Base-by-base conservation (phyloP, 1,140 invertebrate genomes). In the Brachionus rubens region DNA sequence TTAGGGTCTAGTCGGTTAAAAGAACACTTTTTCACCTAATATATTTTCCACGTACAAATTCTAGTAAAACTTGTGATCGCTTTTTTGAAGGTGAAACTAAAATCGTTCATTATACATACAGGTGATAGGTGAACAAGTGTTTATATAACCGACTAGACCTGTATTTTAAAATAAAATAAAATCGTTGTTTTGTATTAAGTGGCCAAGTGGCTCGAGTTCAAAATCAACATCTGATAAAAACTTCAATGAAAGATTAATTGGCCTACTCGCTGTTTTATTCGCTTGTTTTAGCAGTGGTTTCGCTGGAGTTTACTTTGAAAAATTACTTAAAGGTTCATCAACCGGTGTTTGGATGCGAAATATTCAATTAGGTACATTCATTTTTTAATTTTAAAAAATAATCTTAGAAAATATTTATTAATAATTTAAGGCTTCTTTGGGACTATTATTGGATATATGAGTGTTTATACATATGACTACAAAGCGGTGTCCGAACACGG, bases 261-360 rank as follows among this genome's bases (percentile, higher is more conserved):
- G 97, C 3, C 90, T 99, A 80, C 81, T 89, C 54, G 91, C 94
- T 7, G 95, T 96, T 2, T 81, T 99, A 2, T 87, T 89, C 16
- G 94, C 96, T 4, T 97, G 94, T 83, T 89, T 94, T 77, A 87
- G 98, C 46, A 98, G 94, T 36, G 97, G 97, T 3, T 98, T 98
- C 86, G 95, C 96, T 16, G 97, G 97, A 24, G 94, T 99, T 78
- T 99, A 97, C 83, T 98, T 99, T 86, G 97, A 99, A 84, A 99
- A 99, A 87, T 96, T 99, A 79, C 86, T 99, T 0, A 99, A 85
- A 83, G 86, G 82, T n/a, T 93, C 93, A 0, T 90, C 94, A 78
- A 90, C 96, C 59, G 94, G 94, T 0, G 88, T 98, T 0, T 99
- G 96, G 86, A 83, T 88, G 46, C 79, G 88, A 76, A 90, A 90